phyloP scores from a whole-genome alignment of 1,140 invertebrate species.

The Plectus sambesii region DNA sequence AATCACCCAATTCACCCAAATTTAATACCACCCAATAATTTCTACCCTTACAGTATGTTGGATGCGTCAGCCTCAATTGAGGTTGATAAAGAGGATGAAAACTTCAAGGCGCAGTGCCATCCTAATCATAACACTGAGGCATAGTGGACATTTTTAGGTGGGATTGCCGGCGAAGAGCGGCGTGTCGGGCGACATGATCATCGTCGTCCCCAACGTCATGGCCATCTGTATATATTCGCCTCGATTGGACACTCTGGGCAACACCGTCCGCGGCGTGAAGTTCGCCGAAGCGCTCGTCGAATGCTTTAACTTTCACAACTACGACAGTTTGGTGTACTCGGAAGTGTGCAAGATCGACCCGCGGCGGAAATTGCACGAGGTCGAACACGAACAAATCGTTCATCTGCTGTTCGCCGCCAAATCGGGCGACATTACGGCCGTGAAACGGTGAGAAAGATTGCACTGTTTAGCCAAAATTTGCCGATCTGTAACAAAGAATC shows the following conservation, averaged over 20 bases:
- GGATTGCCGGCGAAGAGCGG: constrained; percentile 92
- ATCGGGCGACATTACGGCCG: constrained; percentile 75
- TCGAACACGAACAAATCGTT: constrained; percentile 75
- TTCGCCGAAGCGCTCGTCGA: constrained; percentile 78
- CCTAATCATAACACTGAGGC: too few species aligned
- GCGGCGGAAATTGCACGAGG: constrained; percentile 74
- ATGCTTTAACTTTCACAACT: constrained; percentile 87
- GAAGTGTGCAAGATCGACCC: constrained; percentile 74
- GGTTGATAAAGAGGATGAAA: too few species aligned
- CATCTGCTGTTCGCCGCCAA: constrained; percentile 78
- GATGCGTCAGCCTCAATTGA: too few species aligned
- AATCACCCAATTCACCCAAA: too few species aligned
- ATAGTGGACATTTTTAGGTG: constrained; percentile 53
- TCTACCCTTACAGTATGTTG: too few species aligned
- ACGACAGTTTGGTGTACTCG: constrained; percentile 81
- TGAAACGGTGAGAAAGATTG: constrained; percentile 59
- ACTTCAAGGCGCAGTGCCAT: too few species aligned
- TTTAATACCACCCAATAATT: too few species aligned
- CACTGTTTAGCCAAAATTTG: too few species aligned
- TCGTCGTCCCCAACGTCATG: constrained; percentile 94
- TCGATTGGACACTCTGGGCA: constrained; percentile 68
- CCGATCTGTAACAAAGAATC: too few species aligned
- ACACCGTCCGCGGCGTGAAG: constrained; percentile 77
- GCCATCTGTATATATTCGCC: constrained; percentile 87
- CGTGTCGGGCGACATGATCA: constrained; percentile 74